Evolutionary conservation across 2,888 invertebrate genomes (phyloP).

Genomic region (Xylota segnis): DNA sequence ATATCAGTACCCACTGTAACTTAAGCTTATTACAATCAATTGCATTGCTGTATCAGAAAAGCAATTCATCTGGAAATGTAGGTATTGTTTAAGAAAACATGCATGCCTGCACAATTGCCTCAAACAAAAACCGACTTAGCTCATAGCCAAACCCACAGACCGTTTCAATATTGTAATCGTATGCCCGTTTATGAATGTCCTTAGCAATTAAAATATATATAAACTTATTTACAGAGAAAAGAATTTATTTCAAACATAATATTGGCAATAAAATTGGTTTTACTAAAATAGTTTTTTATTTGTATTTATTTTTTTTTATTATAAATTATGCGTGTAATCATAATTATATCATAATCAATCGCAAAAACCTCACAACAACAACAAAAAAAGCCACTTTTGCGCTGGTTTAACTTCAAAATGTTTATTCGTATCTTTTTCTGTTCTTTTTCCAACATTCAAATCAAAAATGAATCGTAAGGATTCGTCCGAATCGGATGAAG

Average conservation of each 20-base stretch:
- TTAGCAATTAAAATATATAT: background rate
- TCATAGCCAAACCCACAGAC: background rate
- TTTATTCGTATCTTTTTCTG: constrained; percentile 69
- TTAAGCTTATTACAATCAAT: background rate
- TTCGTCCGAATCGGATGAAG: constrained; percentile 83
- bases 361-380: background rate
- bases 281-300: constrained; percentile 62
- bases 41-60: background rate
- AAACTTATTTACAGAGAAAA: background rate
- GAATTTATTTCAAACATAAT: constrained; percentile 7
- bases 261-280: constrained; percentile 73
- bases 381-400: constrained; percentile 50
- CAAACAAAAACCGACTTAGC: background rate
- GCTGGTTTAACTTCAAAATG: constrained; percentile 43
- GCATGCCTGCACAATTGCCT: constrained; percentile 42
- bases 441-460: constrained; percentile 53
- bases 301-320: background rate
- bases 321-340: constrained; percentile 23
- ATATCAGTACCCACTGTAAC: background rate
- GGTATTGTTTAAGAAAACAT: background rate
- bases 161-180: background rate
- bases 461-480: constrained; percentile 60
- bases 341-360: constrained; percentile 17
- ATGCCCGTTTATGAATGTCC: constrained; percentile 35
- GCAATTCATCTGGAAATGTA: constrained; percentile 9